A percentile compares a stretch with the other conserved stretches of the same genome.
Evolutionary conservation across 2,113 vertebrate species (phyloP).

Genomic region (Nothobranchius furzeri): DNA sequence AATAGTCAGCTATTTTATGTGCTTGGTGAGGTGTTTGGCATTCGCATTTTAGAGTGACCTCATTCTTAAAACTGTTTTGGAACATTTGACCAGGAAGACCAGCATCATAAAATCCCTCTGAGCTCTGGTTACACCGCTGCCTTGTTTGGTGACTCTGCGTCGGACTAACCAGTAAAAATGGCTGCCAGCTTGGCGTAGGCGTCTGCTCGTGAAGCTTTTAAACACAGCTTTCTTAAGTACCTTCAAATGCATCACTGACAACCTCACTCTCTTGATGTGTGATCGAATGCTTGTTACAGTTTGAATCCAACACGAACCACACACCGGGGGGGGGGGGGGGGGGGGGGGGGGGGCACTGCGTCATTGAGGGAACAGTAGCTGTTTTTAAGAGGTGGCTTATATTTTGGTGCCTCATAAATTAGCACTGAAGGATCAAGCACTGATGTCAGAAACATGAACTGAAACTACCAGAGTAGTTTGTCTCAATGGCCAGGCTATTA

Average conservation of each 20-base stretch:
- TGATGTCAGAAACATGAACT: conserved; percentile 71
- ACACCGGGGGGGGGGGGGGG: conserved; percentile 52
- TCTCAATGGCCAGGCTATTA: too few relatives aligned
- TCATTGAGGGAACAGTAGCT: conserved; percentile 40
- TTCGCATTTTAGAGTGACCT: background rate
- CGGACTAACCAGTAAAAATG: conserved; percentile 17
- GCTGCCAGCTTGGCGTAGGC: conserved; percentile 7
- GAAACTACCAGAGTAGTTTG: conserved; percentile 2
- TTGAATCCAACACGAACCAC: conserved; percentile 57
- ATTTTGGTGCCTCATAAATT: conserved; percentile 42
- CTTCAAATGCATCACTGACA: conserved; percentile 42
- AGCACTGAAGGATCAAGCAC: conserved; percentile 46
- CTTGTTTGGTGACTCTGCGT: conserved; percentile 11
- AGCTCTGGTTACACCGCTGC: background rate
- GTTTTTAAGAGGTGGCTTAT: conserved; percentile 18
- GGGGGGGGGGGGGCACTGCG: conserved; percentile 29
- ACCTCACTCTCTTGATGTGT: conserved; percentile 34
- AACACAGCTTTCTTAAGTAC: conserved; percentile 13
- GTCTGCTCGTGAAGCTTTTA: background rate
- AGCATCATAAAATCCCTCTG: background rate
- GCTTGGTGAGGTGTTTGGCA: too few relatives aligned
- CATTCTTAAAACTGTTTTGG: conserved; percentile 4
- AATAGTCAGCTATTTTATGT: too few relatives aligned
- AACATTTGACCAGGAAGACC: conserved; percentile 1
- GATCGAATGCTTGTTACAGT: conserved; percentile 10